Conservation (phyloP, 2,113 vertebrate genomes). For the Nothocercus nigrocapillus region DNA sequence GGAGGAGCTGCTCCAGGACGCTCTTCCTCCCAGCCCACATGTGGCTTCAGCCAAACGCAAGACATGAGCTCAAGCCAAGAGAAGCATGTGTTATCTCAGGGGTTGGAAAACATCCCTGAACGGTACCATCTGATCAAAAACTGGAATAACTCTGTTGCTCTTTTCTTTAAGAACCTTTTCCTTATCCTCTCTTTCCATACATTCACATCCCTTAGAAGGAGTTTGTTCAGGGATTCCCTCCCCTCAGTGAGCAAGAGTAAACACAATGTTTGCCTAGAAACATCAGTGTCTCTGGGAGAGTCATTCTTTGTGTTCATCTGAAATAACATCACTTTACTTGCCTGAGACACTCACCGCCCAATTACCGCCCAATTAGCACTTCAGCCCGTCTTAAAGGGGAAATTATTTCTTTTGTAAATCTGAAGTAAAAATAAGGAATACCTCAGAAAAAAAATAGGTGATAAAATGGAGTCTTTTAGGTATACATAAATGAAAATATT, state of each 20-base stretch:
- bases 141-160: neutral
- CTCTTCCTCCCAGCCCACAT: neutral
- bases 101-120: neutral
- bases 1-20: neutral
- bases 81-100: neutral
- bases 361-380: neutral
- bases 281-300: neutral
- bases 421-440: neutral
- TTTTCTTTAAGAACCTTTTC: neutral
- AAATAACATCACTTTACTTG: neutral
- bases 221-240: neutral
- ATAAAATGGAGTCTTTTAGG: neutral
- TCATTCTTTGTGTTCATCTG: neutral
- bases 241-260: neutral
- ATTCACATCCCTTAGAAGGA: rapidly evolving
- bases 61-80: neutral
- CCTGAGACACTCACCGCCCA: neutral
- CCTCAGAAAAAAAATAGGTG: neutral
- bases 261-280: neutral
- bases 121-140: neutral
- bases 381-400: neutral
- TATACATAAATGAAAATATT: neutral
- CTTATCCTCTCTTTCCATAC: neutral
- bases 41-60: neutral
- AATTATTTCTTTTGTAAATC: neutral